Evolutionary conservation across 2,113 vertebrate genomes (phyloP).

Genomic region (Seriola rivoliana): DNA sequence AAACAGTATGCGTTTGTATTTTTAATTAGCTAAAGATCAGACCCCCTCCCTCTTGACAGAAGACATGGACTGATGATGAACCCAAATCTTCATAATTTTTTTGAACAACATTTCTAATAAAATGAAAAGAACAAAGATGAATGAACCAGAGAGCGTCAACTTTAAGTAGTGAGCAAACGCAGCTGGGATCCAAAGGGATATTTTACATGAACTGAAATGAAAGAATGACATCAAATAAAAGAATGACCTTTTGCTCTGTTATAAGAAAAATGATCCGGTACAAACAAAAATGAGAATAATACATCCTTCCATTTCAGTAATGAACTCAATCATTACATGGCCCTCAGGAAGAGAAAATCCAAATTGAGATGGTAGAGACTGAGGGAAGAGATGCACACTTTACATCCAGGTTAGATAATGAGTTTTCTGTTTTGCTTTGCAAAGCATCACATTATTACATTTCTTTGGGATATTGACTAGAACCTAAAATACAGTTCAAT

Average conservation of each 20-base stretch:
- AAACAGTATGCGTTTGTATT: neutral
- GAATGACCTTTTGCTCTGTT: neutral
- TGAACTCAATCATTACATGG: neutral
- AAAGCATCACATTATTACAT: neutral
- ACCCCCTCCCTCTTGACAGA: neutral
- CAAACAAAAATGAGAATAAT: neutral
- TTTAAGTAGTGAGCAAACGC: neutral
- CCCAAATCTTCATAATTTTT: neutral
- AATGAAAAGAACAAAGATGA: neutral
- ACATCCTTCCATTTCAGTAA: neutral
- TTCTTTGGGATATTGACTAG: neutral
- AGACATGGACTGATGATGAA: neutral
- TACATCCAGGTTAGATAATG: neutral
- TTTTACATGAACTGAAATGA: neutral
- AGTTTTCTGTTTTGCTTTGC: neutral
- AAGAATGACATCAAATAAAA: neutral
- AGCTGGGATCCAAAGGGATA: neutral
- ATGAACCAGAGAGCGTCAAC: neutral
- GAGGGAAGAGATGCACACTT: neutral
- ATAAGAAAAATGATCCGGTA: neutral
- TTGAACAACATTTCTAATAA: neutral
- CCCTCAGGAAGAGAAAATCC: too few relatives aligned
- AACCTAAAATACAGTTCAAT: neutral
- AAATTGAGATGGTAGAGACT: neutral
- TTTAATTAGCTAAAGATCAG: neutral